Conservation (phyloP, 2,888 invertebrate species). For the Dromius quadrimaculatus region DNA sequence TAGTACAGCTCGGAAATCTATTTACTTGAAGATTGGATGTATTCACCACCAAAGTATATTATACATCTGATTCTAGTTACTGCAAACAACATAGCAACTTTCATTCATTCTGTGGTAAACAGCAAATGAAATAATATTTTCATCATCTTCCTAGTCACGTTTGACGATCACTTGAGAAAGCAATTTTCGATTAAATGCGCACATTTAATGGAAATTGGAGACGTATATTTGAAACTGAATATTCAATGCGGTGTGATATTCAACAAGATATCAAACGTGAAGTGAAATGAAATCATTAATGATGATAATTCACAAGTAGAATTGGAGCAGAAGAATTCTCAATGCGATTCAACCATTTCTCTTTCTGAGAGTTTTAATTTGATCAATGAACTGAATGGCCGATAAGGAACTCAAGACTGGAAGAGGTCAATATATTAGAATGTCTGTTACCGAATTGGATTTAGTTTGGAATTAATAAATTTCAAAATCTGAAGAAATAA, state of each 20-base stretch:
- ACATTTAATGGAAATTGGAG: constrained; percentile 49
- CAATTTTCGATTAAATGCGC: constrained; percentile 43
- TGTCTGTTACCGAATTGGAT: too few species aligned
- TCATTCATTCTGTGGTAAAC: too few species aligned
- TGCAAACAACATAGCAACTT: too few species aligned
- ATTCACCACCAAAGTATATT: too few species aligned
- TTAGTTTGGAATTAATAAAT: too few species aligned
- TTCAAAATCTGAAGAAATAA: too few species aligned
- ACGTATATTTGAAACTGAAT: constrained; percentile 49
- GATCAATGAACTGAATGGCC: not conserved
- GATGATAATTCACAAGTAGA: constrained; percentile 32
- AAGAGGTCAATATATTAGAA: too few species aligned
- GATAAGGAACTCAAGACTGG: not conserved
- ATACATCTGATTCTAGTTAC: too few species aligned
- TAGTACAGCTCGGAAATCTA: too few species aligned
- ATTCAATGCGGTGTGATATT: constrained; percentile 47
- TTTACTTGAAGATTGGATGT: too few species aligned
- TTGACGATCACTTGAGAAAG: constrained; percentile 19
- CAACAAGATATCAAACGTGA: constrained; percentile 37
- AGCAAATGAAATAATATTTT: constrained; percentile 43
- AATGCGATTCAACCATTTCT: constrained; percentile 7
- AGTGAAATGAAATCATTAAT: constrained; percentile 35
- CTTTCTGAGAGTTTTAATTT: not conserved
- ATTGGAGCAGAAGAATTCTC: constrained; percentile 28
- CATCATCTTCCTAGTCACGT: constrained; percentile 48